A percentile compares a stretch with the other conserved stretches of the same genome.
phyloP scores from a whole-genome alignment of 2,888 invertebrate species.

The Hypselothyrea guttata region DNA sequence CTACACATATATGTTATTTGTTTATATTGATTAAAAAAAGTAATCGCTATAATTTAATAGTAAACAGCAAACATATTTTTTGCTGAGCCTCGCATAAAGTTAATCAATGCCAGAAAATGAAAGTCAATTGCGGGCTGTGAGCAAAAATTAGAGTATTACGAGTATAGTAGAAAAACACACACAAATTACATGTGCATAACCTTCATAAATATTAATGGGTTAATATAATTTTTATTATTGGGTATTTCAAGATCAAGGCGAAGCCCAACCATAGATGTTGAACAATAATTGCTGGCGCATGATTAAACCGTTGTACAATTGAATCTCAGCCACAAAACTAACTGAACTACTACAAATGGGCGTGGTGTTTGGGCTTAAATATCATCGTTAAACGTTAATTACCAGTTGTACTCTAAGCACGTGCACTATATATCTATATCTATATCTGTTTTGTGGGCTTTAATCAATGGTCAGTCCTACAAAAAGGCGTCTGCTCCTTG shows the following conservation, averaged over 20 bases:
- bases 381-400: constrained; percentile 57
- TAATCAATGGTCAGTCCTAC: constrained; percentile 2
- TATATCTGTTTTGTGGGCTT: constrained; percentile 13
- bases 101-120: constrained; percentile 43
- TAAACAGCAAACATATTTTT: neutral
- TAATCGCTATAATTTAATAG: neutral
- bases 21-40: too few relatives aligned
- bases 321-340: constrained; percentile 18
- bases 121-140: constrained; percentile 43
- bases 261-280: constrained; percentile 23
- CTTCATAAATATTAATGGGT: constrained; percentile 68
- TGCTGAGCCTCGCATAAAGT: neutral
- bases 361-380: constrained; percentile 29
- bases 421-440: neutral
- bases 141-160: constrained; percentile 38
- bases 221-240: constrained; percentile 24
- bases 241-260: constrained; percentile 33
- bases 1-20: too few relatives aligned
- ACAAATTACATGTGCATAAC: constrained; percentile 36
- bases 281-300: constrained; percentile 18
- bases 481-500: constrained; percentile 22
- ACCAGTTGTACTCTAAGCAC: constrained; percentile 17
- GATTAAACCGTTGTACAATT: constrained; percentile 25
- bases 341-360: constrained; percentile 1
- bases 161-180: constrained; percentile 13